Conservation (phyloP, 2,113 vertebrate species). For the Sylvia atricapilla region DNA sequence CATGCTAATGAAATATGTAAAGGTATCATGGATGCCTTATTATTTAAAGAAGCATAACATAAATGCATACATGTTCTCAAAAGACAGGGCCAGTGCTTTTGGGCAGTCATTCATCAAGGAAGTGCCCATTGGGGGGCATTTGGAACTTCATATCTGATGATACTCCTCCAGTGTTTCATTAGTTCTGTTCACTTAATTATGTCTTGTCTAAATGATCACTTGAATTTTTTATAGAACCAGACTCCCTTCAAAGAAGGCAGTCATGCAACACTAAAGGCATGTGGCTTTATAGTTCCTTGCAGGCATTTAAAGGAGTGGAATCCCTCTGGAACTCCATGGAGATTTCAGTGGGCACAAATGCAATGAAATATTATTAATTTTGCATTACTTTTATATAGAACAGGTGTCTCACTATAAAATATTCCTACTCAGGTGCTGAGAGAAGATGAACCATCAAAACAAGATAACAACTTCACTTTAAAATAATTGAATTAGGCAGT, state of each 20-base stretch:
- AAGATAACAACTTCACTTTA: neutral
- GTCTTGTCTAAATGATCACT: slow-evolving; percentile 54
- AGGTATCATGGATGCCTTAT: neutral
- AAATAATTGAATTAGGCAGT: neutral
- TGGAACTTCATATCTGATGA: slow-evolving; percentile 21
- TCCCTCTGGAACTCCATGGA: neutral
- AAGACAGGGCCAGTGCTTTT: neutral
- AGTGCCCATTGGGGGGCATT: neutral
- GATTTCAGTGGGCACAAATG: neutral
- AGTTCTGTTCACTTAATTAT: slow-evolving; percentile 59
- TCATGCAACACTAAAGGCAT: slow-evolving; percentile 27
- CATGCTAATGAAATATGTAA: slow-evolving; percentile 30
- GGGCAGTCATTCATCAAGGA: neutral
- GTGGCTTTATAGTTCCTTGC: neutral
- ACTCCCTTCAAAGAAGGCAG: slow-evolving; percentile 24
- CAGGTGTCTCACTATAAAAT: neutral
- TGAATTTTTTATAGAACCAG: slow-evolving; percentile 40
- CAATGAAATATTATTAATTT: neutral
- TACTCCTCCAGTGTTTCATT: slow-evolving; percentile 40
- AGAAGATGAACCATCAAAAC: neutral
- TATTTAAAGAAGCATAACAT: slow-evolving; percentile 8
- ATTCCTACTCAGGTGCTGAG: neutral
- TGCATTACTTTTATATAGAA: neutral
- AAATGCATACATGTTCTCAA: neutral
- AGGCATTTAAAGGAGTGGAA: neutral